These are phyloP conservation scores for Aldrovandia affinis DNA, from an alignment of 2,797 vertebrate species.

Conservation along the genomic window DNA sequence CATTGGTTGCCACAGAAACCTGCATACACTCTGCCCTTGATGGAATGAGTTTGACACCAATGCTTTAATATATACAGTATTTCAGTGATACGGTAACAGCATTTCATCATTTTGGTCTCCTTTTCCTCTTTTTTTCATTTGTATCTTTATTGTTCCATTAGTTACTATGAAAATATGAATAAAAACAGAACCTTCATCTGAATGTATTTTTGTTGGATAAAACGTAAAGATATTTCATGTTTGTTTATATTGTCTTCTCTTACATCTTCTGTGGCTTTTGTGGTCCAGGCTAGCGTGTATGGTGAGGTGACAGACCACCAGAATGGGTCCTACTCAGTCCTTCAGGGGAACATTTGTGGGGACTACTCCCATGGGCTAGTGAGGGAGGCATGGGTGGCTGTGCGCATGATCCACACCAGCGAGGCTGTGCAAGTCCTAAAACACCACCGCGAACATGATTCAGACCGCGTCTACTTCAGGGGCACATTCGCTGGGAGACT, in stretches of 20 bases:
- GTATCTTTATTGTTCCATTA: conserved; percentile 1
- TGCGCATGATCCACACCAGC: conserved; percentile 73
- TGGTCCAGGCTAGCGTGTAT: conserved; percentile 56
- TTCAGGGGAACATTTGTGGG: conserved; percentile 76
- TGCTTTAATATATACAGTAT: no score
- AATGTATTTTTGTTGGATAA: not conserved
- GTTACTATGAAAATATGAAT: not conserved
- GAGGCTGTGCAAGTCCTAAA: conserved; percentile 72
- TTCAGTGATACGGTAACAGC: not conserved
- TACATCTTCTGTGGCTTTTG: not conserved
- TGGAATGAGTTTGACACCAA: no score
- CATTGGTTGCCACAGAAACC: no score
- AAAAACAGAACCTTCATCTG: not conserved
- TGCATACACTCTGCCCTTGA: no score
- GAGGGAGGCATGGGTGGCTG: conserved; percentile 32
- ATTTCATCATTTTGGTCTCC: not conserved
- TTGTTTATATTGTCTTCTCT: not conserved
- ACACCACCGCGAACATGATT: conserved; percentile 70
- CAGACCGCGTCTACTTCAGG: conserved; percentile 79
- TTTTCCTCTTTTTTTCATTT: not conserved
- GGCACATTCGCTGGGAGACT: conserved; percentile 76
- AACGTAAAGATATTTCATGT: not conserved
- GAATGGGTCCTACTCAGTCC: conserved; percentile 77
- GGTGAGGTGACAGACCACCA: conserved; percentile 74
- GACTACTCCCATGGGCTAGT: conserved; percentile 73